phyloP scores from a whole-genome alignment of 2,888 invertebrate genomes.

The Hypena proboscidalis region DNA sequence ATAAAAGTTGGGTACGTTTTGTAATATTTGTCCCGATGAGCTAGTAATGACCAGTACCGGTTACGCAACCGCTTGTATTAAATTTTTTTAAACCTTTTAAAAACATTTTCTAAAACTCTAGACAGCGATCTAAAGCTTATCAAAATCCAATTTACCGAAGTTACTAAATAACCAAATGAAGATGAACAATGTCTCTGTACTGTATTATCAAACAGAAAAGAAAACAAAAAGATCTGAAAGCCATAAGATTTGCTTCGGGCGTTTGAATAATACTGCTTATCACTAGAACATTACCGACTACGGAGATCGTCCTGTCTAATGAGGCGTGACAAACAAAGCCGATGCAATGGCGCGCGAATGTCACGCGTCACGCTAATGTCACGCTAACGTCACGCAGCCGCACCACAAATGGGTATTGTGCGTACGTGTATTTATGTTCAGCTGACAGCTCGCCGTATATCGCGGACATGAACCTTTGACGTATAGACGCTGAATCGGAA shows the following conservation, averaged over 20 bases:
- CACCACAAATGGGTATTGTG: background rate
- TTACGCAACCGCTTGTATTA: too few relatives aligned
- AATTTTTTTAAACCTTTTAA: too few relatives aligned
- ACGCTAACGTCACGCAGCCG: background rate
- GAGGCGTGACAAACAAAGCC: slow-evolving; percentile 20
- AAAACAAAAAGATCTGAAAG: background rate
- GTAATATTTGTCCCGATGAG: too few relatives aligned
- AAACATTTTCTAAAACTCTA: too few relatives aligned
- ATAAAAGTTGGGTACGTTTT: too few relatives aligned
- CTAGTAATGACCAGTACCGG: too few relatives aligned
- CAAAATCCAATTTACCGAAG: too few relatives aligned
- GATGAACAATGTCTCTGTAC: too few relatives aligned
- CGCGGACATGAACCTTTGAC: slow-evolving; percentile 1
- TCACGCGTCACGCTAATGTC: background rate
- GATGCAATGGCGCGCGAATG: slow-evolving; percentile 14
- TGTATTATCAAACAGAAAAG: too few relatives aligned
- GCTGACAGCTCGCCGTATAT: background rate
- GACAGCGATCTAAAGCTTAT: too few relatives aligned
- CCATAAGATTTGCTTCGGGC: slow-evolving; percentile 3
- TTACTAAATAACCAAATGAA: too few relatives aligned
- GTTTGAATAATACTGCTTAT: slow-evolving; percentile 4
- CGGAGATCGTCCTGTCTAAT: slow-evolving; percentile 13
- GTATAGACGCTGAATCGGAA: background rate
- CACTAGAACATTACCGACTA: slow-evolving; percentile 10
- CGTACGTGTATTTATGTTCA: slow-evolving; percentile 10